Evolutionary conservation across 2,113 vertebrate genomes (phyloP).

Genomic region (Megaleporinus macrocephalus): DNA sequence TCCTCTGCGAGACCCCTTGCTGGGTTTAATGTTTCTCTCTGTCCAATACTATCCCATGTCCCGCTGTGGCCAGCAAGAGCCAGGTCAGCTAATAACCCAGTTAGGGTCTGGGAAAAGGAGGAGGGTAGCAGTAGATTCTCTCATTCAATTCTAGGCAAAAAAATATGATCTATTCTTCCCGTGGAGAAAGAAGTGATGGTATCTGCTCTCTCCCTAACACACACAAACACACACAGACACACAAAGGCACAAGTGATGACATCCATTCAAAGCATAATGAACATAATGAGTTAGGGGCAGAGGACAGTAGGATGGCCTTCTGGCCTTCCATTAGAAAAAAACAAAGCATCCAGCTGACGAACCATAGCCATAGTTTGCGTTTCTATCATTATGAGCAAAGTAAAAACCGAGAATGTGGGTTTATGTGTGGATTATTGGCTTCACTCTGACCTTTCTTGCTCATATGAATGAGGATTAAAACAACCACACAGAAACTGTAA

Average conservation of each 20-base stretch:
- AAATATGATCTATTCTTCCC: constrained; percentile 46
- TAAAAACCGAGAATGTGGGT: constrained; percentile 46
- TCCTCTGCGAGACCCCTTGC: constrained; percentile 42
- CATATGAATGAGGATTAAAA: constrained; percentile 60
- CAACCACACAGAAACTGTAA: constrained; percentile 31
- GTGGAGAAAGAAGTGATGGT: constrained; percentile 40
- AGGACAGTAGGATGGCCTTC: constrained; percentile 8
- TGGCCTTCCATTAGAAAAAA: constrained; percentile 22
- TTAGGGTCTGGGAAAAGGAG: constrained; percentile 46
- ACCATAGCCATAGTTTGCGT: constrained; percentile 43
- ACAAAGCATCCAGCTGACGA: constrained; percentile 14
- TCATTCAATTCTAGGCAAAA: constrained; percentile 32
- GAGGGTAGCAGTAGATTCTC: constrained; percentile 19
- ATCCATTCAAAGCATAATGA: constrained; percentile 20
- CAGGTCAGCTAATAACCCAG: constrained; percentile 61
- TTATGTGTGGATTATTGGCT: constrained; percentile 58
- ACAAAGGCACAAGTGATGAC: constrained; percentile 1
- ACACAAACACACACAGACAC: constrained; percentile 13
- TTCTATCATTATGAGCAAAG: constrained; percentile 44
- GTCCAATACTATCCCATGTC: constrained; percentile 44
- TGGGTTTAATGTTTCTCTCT: constrained; percentile 58
- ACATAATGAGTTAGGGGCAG: constrained; percentile 19
- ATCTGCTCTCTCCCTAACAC: constrained; percentile 23
- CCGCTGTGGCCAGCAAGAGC: constrained; percentile 39
- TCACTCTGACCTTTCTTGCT: constrained; percentile 65